These are phyloP conservation scores for Monodelphis domestica DNA, from an alignment of 2,797 vertebrate genomes.

Conservation along the genomic window DNA sequence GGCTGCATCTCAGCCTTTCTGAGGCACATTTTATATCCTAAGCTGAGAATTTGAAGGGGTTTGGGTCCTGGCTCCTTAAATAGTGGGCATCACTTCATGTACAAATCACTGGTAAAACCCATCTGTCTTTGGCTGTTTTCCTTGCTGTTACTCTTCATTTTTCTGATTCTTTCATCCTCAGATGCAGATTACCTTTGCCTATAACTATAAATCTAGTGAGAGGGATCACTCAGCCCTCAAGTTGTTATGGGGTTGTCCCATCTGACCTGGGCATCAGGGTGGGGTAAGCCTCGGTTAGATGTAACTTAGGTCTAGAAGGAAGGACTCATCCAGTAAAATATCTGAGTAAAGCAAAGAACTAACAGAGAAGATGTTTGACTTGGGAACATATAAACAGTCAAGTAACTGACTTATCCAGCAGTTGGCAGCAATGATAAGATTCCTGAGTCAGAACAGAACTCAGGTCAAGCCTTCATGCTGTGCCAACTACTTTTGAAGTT, in stretches of 20 bases:
- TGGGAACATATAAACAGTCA: constrained; percentile 47
- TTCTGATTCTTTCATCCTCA: constrained; percentile 21
- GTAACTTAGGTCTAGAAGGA: constrained; percentile 48
- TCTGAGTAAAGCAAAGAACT: constrained; percentile 60
- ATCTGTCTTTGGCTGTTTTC: background rate
- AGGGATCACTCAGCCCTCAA: constrained; percentile 17
- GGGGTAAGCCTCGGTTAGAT: constrained; percentile 13
- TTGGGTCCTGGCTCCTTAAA: constrained; percentile 39
- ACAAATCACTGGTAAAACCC: constrained; percentile 26
- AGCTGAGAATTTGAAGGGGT: background rate
- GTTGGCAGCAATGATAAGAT: constrained; percentile 38
- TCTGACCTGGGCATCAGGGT: background rate
- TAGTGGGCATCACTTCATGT: background rate
- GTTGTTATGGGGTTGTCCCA: constrained; percentile 35
- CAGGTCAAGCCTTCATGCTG: constrained; percentile 29
- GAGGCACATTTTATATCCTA: constrained; percentile 35
- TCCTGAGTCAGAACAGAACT: constrained; percentile 14
- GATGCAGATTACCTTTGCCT: constrained; percentile 30
- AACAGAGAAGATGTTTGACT: constrained; percentile 30
- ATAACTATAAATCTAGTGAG: constrained; percentile 56
- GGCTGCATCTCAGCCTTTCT: background rate
- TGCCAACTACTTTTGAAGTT: constrained; percentile 38
- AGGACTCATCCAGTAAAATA: constrained; percentile 64
- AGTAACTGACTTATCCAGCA: constrained; percentile 48
- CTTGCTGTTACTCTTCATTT: constrained; percentile 30